phyloP scores from a whole-genome alignment of 2,888 invertebrate species.

The Sphinx pinastri region DNA sequence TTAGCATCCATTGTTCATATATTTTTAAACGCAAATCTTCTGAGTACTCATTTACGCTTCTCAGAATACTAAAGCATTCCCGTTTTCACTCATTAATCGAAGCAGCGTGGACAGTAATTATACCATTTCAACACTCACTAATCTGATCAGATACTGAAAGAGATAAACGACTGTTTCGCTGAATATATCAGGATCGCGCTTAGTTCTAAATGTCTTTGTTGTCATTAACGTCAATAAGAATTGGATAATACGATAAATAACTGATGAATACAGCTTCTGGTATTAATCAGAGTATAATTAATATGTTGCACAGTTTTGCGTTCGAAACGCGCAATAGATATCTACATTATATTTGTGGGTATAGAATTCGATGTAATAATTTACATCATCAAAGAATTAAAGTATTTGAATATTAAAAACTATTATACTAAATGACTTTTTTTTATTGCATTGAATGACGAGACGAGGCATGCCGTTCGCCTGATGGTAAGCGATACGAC shows the following conservation, averaged over 20 bases:
- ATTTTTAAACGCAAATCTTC: slow-evolving; percentile 31
- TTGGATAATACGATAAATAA: slow-evolving; percentile 48
- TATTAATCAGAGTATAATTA: background rate
- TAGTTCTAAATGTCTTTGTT: slow-evolving; percentile 6
- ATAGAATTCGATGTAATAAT: background rate
- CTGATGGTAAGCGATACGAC: too few species aligned
- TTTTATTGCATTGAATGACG: too few species aligned
- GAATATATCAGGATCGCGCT: slow-evolving; percentile 31
- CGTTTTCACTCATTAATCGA: slow-evolving; percentile 52
- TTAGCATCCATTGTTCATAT: slow-evolving; percentile 24
- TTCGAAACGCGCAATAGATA: background rate
- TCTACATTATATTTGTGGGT: background rate
- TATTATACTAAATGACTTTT: too few species aligned
- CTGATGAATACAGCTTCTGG: slow-evolving; percentile 27
- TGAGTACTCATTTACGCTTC: slow-evolving; percentile 40
- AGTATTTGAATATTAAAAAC: too few species aligned
- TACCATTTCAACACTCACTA: slow-evolving; percentile 50
- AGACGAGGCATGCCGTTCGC: too few species aligned
- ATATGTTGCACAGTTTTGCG: background rate
- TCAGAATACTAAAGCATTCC: slow-evolving; percentile 48
- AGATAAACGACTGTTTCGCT: slow-evolving; percentile 59
- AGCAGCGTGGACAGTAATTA: slow-evolving; percentile 55
- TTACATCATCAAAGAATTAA: too few species aligned
- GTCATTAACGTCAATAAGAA: slow-evolving; percentile 45
- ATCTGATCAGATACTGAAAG: slow-evolving; percentile 58